Evolutionary conservation across 2,888 invertebrate species (phyloP).

Genomic region (Clivina fossor): DNA sequence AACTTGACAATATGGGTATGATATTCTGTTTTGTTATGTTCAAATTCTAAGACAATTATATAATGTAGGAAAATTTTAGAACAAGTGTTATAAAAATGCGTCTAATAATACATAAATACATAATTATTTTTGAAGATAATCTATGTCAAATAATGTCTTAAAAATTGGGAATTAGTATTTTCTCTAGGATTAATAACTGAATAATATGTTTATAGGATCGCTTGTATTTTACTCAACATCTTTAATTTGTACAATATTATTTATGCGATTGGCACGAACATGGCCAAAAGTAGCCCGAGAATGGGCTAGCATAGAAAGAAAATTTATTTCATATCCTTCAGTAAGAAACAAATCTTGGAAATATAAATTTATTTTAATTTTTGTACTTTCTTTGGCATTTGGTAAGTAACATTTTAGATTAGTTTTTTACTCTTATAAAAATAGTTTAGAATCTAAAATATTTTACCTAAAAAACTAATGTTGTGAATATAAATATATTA

Average conservation of each 20-base stretch:
- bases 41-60: neutral
- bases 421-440: too few relatives aligned
- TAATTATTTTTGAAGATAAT: neutral
- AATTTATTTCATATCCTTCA: constrained; percentile 13
- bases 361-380: constrained; percentile 18
- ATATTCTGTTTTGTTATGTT: neutral
- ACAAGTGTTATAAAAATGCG: too few relatives aligned
- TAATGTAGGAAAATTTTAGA: too few relatives aligned
- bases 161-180: too few relatives aligned
- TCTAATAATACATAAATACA: neutral
- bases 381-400: constrained; percentile 19
- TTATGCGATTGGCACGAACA: constrained; percentile 53
- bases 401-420: too few relatives aligned
- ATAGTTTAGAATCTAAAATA: too few relatives aligned
- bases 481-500: too few relatives aligned
- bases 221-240: constrained; percentile 60
- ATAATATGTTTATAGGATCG: constrained; percentile 50
- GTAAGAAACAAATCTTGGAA: constrained; percentile 14
- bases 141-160: constrained; percentile 1
- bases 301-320: constrained; percentile 35
- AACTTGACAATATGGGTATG: constrained; percentile 24
- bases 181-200: too few relatives aligned
- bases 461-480: too few relatives aligned
- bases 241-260: constrained; percentile 55
- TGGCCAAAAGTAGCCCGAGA: constrained; percentile 52